Conservation (phyloP, 2,797 vertebrate species). For the Sebastes nivosus region DNA sequence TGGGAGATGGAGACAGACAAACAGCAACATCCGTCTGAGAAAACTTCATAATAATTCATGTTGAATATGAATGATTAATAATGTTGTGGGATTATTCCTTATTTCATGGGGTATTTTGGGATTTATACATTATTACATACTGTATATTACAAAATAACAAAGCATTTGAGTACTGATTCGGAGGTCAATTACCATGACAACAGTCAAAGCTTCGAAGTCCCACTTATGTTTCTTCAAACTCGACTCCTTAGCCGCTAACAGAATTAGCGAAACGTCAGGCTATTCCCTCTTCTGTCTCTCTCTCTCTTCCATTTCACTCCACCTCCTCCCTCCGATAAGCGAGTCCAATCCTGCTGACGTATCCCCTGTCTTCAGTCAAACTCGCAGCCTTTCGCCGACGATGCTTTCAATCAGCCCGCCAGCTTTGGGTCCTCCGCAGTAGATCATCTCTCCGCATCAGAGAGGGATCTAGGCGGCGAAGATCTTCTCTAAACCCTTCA, state of each 20-base stretch:
- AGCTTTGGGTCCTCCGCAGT: slow-evolving; percentile 40
- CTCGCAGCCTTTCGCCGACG: slow-evolving; percentile 1
- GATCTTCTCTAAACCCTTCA: slow-evolving; percentile 36
- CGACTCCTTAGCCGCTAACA: slow-evolving; percentile 15
- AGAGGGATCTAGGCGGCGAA: slow-evolving; percentile 14
- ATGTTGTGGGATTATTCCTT: too few species aligned
- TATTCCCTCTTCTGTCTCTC: slow-evolving; percentile 21
- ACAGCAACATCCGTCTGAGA: too few species aligned
- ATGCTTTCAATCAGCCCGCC: slow-evolving; percentile 55
- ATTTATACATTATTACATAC: too few species aligned
- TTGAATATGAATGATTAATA: too few species aligned
- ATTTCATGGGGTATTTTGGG: too few species aligned
- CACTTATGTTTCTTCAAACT: slow-evolving; percentile 2
- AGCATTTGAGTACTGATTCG: too few species aligned
- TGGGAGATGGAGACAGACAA: too few species aligned
- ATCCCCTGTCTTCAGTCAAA: slow-evolving; percentile 51
- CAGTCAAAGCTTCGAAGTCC: neutral
- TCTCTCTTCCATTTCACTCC: slow-evolving; percentile 30
- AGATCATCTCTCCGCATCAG: slow-evolving; percentile 57
- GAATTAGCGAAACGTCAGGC: slow-evolving; percentile 40
- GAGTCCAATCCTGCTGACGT: slow-evolving; percentile 62
- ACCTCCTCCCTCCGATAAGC: slow-evolving; percentile 42
- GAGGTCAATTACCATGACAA: too few species aligned
- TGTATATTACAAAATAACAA: too few species aligned
- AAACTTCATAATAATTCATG: too few species aligned